Conservation (phyloP, 1,140 invertebrate species). For the Luehdorfia chinensis region DNA sequence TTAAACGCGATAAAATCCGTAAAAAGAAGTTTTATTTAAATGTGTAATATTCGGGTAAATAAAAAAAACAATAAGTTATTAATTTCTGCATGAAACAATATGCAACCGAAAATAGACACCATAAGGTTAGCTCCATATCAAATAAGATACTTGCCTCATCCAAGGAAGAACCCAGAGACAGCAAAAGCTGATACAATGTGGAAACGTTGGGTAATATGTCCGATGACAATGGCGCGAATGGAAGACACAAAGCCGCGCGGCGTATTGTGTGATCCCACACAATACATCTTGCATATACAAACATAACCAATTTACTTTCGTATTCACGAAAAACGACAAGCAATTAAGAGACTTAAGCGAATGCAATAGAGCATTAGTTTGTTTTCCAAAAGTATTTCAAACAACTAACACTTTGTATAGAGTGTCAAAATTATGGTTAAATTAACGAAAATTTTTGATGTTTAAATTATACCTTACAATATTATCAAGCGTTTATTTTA, state of each 20-base stretch:
- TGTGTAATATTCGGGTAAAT: too few relatives aligned
- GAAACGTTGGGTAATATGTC: constrained; percentile 71
- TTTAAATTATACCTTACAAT: constrained; percentile 16
- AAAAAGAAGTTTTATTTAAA: too few relatives aligned
- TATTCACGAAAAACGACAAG: constrained; percentile 44
- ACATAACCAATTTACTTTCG: constrained; percentile 44
- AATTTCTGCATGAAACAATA: too few relatives aligned
- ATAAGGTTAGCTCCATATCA: constrained; percentile 26
- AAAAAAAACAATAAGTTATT: too few relatives aligned
- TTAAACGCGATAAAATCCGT: too few relatives aligned
- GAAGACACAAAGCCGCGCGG: constrained; percentile 59
- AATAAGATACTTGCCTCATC: constrained; percentile 49
- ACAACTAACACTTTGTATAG: constrained; percentile 27
- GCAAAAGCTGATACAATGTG: constrained; percentile 64
- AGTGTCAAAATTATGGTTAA: constrained; percentile 47
- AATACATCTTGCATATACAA: constrained; percentile 68
- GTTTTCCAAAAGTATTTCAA: constrained; percentile 17
- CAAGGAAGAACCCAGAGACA: constrained; percentile 61
- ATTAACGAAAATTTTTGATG: constrained; percentile 43
- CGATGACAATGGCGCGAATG: constrained; percentile 68
- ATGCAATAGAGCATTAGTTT: constrained; percentile 13
- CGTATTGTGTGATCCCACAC: constrained; percentile 67
- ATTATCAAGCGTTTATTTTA: neutral
- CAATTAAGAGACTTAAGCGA: constrained; percentile 35
- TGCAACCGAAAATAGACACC: constrained; percentile 20